These are phyloP conservation scores for Eilema sororculum DNA, from an alignment of 2,888 invertebrate genomes.

Conservation along the genomic window DNA sequence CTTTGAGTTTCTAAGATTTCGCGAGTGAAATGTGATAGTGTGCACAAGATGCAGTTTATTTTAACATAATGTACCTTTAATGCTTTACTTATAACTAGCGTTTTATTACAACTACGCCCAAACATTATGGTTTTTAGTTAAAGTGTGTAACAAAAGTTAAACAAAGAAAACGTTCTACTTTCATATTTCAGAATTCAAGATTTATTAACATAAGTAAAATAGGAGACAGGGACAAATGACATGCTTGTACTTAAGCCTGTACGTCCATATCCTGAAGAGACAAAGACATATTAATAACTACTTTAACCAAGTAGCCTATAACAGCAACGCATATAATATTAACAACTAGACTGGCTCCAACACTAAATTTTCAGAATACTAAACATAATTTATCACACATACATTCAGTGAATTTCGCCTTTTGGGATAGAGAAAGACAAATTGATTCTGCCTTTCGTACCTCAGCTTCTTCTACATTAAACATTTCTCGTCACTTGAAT, in stretches of 20 bases:
- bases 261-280: not conserved
- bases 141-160: too few species aligned
- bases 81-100: not conserved
- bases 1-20: constrained; percentile 18
- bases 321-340: not conserved
- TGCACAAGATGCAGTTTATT: constrained; percentile 3
- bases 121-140: too few species aligned
- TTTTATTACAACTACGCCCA: not conserved
- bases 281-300: not conserved
- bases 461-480: not conserved
- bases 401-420: not conserved
- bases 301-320: not conserved
- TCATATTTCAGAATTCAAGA: not conserved
- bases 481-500: not conserved
- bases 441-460: not conserved
- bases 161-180: not conserved
- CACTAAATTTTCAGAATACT: not conserved
- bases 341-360: not conserved
- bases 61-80: not conserved
- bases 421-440: not conserved
- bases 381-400: not conserved
- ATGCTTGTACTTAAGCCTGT: not conserved
- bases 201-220: not conserved
- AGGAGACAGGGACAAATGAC: not conserved
- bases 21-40: constrained; percentile 16